A percentile compares a stretch with the other conserved stretches of the same genome.
Evolutionary conservation across 2,797 vertebrate species (phyloP).

Genomic region (Myripristis jacobus): DNA sequence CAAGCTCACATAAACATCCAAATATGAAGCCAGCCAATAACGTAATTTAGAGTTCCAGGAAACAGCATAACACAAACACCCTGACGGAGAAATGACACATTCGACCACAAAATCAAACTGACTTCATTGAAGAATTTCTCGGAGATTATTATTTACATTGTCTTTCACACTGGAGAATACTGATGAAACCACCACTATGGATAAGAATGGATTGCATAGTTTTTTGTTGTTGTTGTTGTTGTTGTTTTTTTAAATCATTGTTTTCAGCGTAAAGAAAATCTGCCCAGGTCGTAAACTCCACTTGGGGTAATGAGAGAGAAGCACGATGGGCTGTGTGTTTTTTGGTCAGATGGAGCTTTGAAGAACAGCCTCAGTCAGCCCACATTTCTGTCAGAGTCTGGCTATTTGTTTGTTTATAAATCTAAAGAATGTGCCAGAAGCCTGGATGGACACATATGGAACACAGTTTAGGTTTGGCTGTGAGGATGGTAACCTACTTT

Average conservation of each 20-base stretch:
- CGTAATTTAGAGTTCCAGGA: constrained; percentile 53
- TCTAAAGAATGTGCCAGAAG: constrained; percentile 54
- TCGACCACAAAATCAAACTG: constrained; percentile 8
- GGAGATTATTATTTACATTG: constrained; percentile 6
- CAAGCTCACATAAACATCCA: constrained; percentile 24
- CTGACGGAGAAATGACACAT: constrained; percentile 14
- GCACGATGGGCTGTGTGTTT: constrained; percentile 23
- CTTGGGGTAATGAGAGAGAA: constrained; percentile 26
- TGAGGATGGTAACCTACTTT: constrained; percentile 56
- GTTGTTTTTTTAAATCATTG: constrained; percentile 46
- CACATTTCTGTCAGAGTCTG: constrained; percentile 34
- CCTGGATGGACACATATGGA: constrained; percentile 61
- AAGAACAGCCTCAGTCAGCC: constrained; percentile 30
- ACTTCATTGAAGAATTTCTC: constrained; percentile 7
- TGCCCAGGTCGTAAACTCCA: constrained; percentile 20
- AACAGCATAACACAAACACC: constrained; percentile 21
- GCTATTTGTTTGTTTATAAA: constrained; percentile 64
- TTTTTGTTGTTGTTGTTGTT: no score
- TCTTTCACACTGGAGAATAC: neutral
- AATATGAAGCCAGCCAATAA: constrained; percentile 53
- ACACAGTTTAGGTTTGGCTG: constrained; percentile 48
- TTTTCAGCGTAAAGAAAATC: constrained; percentile 28
- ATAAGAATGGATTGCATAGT: constrained; percentile 28
- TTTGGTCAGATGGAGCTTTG: constrained; percentile 47
- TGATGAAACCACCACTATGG: neutral